These are phyloP conservation scores for Lithobates sylvaticus DNA, from an alignment of 2,797 vertebrate species.

Conservation along the genomic window DNA sequence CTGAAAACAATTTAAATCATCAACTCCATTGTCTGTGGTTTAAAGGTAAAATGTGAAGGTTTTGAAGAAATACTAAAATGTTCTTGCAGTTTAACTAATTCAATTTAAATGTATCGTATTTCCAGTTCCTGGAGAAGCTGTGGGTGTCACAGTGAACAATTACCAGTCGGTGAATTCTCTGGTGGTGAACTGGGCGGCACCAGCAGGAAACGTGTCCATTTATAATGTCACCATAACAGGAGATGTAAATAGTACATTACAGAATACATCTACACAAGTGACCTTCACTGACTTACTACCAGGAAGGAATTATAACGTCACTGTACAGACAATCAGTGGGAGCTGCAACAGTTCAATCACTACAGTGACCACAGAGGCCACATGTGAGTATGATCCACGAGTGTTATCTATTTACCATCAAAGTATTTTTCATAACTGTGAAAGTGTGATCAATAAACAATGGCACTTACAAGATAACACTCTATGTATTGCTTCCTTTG, in stretches of 20 bases:
- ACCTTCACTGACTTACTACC: conserved; percentile 18
- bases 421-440: too few species aligned
- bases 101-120: too few species aligned
- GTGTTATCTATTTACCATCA: too few species aligned
- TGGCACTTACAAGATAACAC: too few species aligned
- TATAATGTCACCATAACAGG: conserved; percentile 7
- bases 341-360: not conserved
- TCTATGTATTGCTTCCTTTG: too few species aligned
- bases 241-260: not conserved
- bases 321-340: conserved; percentile 15
- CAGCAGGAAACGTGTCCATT: conserved; percentile 5
- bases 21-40: too few species aligned
- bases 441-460: too few species aligned
- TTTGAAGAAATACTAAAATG: too few species aligned
- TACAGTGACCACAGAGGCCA: conserved; percentile 5
- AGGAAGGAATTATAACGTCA: conserved; percentile 11
- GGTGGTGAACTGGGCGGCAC: not conserved
- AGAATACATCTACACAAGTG: conserved; percentile 2
- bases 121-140: too few species aligned
- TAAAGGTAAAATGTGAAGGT: too few species aligned
- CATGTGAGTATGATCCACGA: not conserved
- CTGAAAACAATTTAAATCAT: too few species aligned
- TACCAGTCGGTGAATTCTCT: not conserved
- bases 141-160: not conserved
- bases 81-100: too few species aligned